Evolutionary conservation across 2,888 invertebrate species (phyloP), one percentile per base, ranked within the genome.

Genomic region (Mantis religiosa): DNA sequence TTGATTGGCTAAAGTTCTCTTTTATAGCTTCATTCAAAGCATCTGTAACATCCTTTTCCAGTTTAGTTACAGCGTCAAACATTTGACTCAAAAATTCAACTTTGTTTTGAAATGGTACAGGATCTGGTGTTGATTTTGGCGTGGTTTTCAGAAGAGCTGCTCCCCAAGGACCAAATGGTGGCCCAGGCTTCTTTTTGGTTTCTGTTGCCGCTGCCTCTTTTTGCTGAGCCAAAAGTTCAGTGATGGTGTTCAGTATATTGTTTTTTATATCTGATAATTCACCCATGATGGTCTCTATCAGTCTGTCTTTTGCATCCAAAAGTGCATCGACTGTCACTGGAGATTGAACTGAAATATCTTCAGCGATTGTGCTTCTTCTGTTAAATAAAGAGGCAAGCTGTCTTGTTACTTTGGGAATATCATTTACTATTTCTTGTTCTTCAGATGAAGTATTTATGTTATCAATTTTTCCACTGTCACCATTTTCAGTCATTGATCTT

Each of bases 11-110:
- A n/a, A 89, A 90, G 30, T 90, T 81, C 47, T 91, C 83, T n/a
- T 20, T 90, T 0, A 91, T 88, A 0, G 91, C 91, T 14, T 90
- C 90, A 28, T 91, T 90, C 14, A 92, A 90, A 3, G 92, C 91
- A 0, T 85, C 86, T 6, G 92, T 92, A 41, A 93, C 91, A 87
- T 93, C 93, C 54, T 91, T 92, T 85, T 93, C 92, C 15, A 93
- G 91, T 3, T 91, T 91, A 2, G 92, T 92, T n/a, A 93, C 90
- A 92, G 92, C 92, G 54, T 93, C 93, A 84, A 93, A 93, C 8
- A 93, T 92, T 90, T 92, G 92, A 88, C 92, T 91, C 4, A 93
- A 91, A 4, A 91, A 90, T 15, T 90, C 71, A 91, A 93, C 92
- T 90, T 92, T 91, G 87, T 93, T 92, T 84, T 93, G 91, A 88